Evolutionary conservation across 2,113 vertebrate genomes (phyloP).

Genomic region (Scalopus aquaticus): DNA sequence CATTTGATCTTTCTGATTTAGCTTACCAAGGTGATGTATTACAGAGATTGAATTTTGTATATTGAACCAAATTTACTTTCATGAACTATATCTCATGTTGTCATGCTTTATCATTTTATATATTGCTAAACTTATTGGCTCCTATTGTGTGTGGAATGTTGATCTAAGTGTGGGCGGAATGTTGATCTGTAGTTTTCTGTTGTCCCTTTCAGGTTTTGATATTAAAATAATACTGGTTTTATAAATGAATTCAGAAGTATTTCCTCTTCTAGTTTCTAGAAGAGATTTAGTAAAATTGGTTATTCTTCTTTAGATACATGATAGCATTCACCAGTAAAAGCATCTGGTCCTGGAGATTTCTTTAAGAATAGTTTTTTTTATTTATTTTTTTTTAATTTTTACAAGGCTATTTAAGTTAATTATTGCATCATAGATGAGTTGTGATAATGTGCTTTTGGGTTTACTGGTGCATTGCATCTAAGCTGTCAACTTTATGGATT

Average conservation of each 20-base stretch:
- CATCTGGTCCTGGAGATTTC: background rate
- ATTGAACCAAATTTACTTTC: background rate
- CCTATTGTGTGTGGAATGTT: background rate
- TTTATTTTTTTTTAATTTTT: background rate
- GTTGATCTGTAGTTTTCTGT: background rate
- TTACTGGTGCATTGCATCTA: background rate
- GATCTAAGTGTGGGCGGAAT: background rate
- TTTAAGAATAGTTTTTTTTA: background rate
- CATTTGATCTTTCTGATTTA: background rate
- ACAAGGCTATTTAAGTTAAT: background rate
- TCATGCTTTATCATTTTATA: background rate
- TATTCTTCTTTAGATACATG: background rate
- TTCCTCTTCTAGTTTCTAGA: background rate
- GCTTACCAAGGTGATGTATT: background rate
- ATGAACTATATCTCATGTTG: background rate
- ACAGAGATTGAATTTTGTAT: background rate
- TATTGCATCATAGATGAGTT: background rate
- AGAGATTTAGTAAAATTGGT: background rate
- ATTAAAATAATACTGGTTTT: background rate
- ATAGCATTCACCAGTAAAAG: background rate
- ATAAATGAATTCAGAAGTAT: background rate
- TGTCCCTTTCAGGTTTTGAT: background rate
- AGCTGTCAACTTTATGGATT: background rate
- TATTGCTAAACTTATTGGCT: background rate
- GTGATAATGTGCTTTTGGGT: background rate